phyloP scores from a whole-genome alignment of 2,888 invertebrate genomes.

The Drosophila rellima region DNA sequence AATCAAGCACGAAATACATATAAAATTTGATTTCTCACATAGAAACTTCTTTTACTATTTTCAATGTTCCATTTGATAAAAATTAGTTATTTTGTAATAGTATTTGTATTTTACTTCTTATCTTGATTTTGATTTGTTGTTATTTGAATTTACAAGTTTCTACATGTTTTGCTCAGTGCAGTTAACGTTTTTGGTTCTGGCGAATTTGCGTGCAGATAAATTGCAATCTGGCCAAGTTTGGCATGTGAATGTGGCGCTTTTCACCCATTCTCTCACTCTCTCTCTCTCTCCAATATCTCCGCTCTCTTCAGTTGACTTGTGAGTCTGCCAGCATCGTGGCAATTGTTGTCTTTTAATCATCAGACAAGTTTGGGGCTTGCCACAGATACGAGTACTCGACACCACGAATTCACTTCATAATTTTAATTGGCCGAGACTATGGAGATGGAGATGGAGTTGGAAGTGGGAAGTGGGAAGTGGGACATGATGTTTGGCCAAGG shows the following conservation, averaged over 20 bases:
- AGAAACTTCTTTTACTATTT: too few species aligned
- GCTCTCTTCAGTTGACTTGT: neutral
- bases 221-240: constrained; percentile 71
- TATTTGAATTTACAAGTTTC: too few species aligned
- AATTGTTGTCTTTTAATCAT: constrained; percentile 79
- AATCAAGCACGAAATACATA: too few species aligned
- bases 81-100: too few species aligned
- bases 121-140: too few species aligned
- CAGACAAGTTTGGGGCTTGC: constrained; percentile 35
- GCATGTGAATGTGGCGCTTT: constrained; percentile 2
- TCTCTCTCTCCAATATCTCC: neutral
- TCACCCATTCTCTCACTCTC: neutral
- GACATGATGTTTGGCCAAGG: constrained; percentile 44
- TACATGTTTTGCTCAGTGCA: neutral
- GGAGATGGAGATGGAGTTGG: constrained; percentile 6
- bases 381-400: constrained; percentile 35
- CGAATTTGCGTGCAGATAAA: constrained; percentile 78
- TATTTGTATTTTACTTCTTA: too few species aligned
- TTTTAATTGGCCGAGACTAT: constrained; percentile 55
- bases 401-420: constrained; percentile 53
- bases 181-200: constrained; percentile 36
- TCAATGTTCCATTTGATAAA: too few species aligned
- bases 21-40: too few species aligned
- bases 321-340: constrained; percentile 46
- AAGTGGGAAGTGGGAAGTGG: neutral